phyloP scores from a whole-genome alignment of 2,797 vertebrate genomes.

The Aeoliscus strigatus region DNA sequence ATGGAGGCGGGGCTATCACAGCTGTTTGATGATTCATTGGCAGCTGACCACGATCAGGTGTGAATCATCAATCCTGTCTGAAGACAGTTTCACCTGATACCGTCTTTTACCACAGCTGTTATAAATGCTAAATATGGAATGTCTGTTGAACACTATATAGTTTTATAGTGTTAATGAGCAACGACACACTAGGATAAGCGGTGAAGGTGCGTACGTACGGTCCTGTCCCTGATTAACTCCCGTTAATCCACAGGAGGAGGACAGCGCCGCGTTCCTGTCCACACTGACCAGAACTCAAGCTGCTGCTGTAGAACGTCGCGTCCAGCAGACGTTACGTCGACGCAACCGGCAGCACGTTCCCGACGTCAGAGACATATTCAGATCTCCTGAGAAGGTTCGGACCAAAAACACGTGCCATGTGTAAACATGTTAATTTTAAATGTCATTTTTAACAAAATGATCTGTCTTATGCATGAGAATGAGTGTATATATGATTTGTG shows the following conservation, averaged over 20 bases:
- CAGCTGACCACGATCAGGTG: slow-evolving; percentile 66
- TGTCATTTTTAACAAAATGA: too few species aligned
- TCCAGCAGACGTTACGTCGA: slow-evolving; percentile 87
- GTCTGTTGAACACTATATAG: too few species aligned
- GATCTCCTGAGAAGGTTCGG: slow-evolving; percentile 67
- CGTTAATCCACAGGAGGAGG: slow-evolving; percentile 73
- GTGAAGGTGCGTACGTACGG: too few species aligned
- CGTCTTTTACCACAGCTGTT: slow-evolving; percentile 7
- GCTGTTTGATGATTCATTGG: slow-evolving; percentile 79
- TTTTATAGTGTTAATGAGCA: too few species aligned
- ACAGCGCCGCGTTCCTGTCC: slow-evolving; percentile 83
- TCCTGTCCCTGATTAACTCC: too few species aligned
- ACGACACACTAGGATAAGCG: too few species aligned
- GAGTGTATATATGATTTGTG: too few species aligned
- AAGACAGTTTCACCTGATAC: slow-evolving; percentile 1
- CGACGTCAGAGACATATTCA: slow-evolving; percentile 95
- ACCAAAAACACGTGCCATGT: neutral
- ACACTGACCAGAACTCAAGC: slow-evolving; percentile 89
- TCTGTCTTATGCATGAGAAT: slow-evolving; percentile 12
- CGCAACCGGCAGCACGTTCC: slow-evolving; percentile 87
- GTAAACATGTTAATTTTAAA: too few species aligned
- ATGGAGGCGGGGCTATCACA: slow-evolving; percentile 87
- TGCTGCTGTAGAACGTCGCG: slow-evolving; percentile 86
- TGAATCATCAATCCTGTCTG: slow-evolving; percentile 4
- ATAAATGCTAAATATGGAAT: too few species aligned